Conservation (phyloP, 2,888 invertebrate genomes). For the Chrysolina oricalcia region DNA sequence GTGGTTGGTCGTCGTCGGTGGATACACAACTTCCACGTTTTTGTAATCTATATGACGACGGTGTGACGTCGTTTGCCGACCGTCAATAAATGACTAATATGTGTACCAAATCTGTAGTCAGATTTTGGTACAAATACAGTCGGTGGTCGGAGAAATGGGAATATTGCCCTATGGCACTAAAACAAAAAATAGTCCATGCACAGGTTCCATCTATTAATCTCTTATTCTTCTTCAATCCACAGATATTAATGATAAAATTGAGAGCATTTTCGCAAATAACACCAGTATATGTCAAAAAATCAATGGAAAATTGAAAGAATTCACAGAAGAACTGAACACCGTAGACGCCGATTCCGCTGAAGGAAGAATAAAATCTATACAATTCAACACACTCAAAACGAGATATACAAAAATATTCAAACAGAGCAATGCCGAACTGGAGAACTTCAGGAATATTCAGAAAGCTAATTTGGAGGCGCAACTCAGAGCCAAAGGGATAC, state of each 20-base stretch:
- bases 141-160: too few relatives aligned
- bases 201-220: too few relatives aligned
- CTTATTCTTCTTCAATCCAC: not conserved
- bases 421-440: conserved; percentile 74
- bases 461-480: conserved; percentile 75
- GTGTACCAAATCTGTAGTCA: too few relatives aligned
- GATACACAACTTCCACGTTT: too few relatives aligned
- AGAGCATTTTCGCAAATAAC: conserved; percentile 62
- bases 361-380: conserved; percentile 72
- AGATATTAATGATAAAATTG: conserved; percentile 59
- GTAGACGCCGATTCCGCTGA: conserved; percentile 55
- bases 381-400: conserved; percentile 72
- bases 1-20: too few relatives aligned
- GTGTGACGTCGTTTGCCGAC: too few relatives aligned
- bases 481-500: conserved; percentile 71
- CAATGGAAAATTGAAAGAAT: conserved; percentile 60
- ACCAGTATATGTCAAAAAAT: conserved; percentile 61
- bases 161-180: too few relatives aligned
- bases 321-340: conserved; percentile 58
- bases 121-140: too few relatives aligned
- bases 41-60: too few relatives aligned
- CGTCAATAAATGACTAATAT: too few relatives aligned
- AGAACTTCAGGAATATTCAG: conserved; percentile 73
- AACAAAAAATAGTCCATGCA: too few relatives aligned
- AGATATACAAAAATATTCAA: conserved; percentile 73